Base-by-base conservation (phyloP, 1,140 invertebrate species). In the Eriocheir sinensis region DNA sequence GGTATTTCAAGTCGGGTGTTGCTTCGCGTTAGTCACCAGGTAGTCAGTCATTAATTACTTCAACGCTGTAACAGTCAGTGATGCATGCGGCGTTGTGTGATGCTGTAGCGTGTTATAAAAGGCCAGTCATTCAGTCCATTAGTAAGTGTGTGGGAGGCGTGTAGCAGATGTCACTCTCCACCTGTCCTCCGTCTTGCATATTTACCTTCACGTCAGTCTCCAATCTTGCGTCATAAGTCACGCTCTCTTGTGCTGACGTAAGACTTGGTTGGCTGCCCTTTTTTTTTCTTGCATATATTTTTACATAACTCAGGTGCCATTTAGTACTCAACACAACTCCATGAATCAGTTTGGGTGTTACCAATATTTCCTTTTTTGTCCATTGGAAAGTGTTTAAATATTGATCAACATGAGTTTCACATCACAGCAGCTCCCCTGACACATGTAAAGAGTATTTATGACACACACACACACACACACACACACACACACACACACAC, bases 391-490 rank as follows among this genome's bases (percentile, higher is more conserved):
- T 0, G n/a, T 72, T 72, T 72, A 72, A 72, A 72, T 72, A 72
- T 72, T 2, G 60, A 72, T 72, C 60, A 72, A 6, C 3, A 72
- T 72, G 27, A 4, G n/a, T 72, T 72, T 72, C n/a, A 72, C 21
- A n/a, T 2, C 60, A 4, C 1, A n/a, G 21, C 48, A 9, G 0
- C 21, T 53, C 48, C 48, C 48, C 48, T 21, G 1, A n/a, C 60
- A 72, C 2, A 21, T 72, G 27, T n/a, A 72, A 4, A 72, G 60
- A n/a, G 2, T 3, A 21, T 21, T 72, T 21, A 4, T 72, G 27
- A 72, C 60, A 72, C 60, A 72, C 60, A 72, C 60, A 72, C 60
- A 72, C 60, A 72, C 60, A 72, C 60, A 72, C 60, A 72, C 60
- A 72, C 60, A 72, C 60, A 72, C 60, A 72, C 60, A 72, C 60